These are phyloP conservation scores for Merops nubicus DNA, from an alignment of 2,113 vertebrate species.

Conservation along the genomic window DNA sequence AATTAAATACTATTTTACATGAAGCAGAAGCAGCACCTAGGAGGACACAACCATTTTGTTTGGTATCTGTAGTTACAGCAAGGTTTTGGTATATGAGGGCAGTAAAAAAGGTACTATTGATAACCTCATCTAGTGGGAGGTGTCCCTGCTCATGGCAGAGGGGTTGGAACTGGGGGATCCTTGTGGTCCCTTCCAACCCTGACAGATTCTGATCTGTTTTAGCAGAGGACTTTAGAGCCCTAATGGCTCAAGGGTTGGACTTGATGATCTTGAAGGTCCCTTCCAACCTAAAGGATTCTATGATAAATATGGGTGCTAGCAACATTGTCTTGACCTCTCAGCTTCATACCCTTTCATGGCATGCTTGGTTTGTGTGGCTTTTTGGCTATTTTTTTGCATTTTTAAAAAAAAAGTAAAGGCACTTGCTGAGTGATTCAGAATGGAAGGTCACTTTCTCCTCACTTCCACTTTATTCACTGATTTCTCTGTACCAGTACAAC, in stretches of 20 bases:
- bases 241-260: no score
- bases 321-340: not conserved
- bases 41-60: not conserved
- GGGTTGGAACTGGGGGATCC: no score
- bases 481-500: not conserved
- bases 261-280: no score
- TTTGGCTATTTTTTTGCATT: not conserved
- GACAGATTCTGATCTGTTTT: no score
- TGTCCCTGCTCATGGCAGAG: no score
- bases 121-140: no score
- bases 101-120: not conserved
- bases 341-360: not conserved
- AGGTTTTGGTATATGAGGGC: not conserved
- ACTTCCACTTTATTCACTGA: not conserved
- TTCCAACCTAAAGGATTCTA: no score
- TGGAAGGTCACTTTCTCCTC: not conserved
- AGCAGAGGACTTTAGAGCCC: no score
- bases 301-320: not conserved
- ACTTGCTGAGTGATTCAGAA: fast-evolving
- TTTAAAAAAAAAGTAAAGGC: no score
- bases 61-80: not conserved
- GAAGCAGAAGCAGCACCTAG: not conserved
- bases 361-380: not conserved
- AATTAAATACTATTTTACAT: not conserved
- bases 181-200: no score